Base-by-base conservation (phyloP, 2,113 vertebrate species). In the Eulemur macaco region DNA sequence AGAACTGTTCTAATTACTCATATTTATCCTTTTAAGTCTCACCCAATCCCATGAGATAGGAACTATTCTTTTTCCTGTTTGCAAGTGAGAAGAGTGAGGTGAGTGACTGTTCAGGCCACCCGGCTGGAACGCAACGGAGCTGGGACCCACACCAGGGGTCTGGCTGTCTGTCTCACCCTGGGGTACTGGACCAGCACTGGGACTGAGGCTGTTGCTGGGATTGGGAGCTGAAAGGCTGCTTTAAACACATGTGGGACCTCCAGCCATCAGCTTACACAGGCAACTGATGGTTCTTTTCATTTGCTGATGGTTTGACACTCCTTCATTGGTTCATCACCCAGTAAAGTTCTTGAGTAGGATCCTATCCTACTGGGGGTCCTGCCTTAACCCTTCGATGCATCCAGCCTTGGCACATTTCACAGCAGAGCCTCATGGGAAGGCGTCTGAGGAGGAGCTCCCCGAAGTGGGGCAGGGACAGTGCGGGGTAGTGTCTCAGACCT, bases 341-440 rank as follows among this genome's bases (percentile, higher is more conserved):
- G 23, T 18, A 2, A 25, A 47, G 21, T 21, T 14, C 64, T 34
- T 31, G 17, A 63, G n/a, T 18, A 8, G 3, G 8, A 66, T 2
- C 78, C n/a, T n/a, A 14, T 2, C 21, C 37, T 34, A 6, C 21
- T 29, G 8, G 42, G 25, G 45, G 17, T 34, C 45, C 31, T 47
- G 27, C 15, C n/a, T 63, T n/a, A 12, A 25, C 0, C 8, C 29
- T 1, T 14, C 60, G 31, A 20, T n/a, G n/a, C 10, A 15, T 7
- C 14, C 8, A 12, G 3, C 25, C 11, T 29, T 10, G 17, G 31
- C 18, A 7, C 29, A 23, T 39, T 37, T 66, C 39, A 73, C 17
- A 18, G 12, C 50, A 60, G 13, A 42, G 29, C 8, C 12, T 0
- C 3, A 1, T 2, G 15, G 54, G 54, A 52, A 60, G 63, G 47